Base-by-base conservation (phyloP, 64 coral and sea anemone genomes). In the Montipora foliosa region DNA sequence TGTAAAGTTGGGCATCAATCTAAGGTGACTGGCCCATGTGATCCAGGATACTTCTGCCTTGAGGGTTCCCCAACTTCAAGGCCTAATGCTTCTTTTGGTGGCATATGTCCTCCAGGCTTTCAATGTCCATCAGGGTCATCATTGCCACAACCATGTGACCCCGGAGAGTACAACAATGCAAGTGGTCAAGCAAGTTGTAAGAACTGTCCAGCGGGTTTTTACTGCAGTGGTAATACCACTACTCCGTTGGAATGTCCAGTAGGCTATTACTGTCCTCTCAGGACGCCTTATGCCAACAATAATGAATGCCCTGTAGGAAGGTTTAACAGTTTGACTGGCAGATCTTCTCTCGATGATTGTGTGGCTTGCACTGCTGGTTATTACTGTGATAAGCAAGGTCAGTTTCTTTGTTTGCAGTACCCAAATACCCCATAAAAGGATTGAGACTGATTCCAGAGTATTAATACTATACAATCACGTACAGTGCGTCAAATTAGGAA, bases 201-300 rank as follows among this genome's bases (percentile, higher is more conserved):
- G 45, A 75, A 50, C 21, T 99, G 98, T 22, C 98, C 98, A 6
- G 75, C 77, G 49, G 98, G 98, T 9, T 99, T 94, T 81, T 99
- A 90, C 80, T 99, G 98, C 78, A 90, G 79, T 83, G 95, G 92
- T 37, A 99, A 99, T 75, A 99, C 95, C 24, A 99, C 98, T n/a
- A 87, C 44, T 16, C 98, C 98, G 16, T 24, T 48, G 8, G 51
- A 92, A 45, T 99, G 98, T 20, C 98, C 98, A 17, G 24, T 92
- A 17, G 98, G 98, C 7, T 99, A 94, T 75, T 96, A 94, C 75
- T 99, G 98, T 37, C 98, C 98, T 16, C 50, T 44, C 47, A 90
- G 90, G 11, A 96, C 94, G 11, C 81, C 82, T 64, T 90, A 90
- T 72, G 92, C 90, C 10, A 82, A 55, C 72, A 82, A 89, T 16